These are phyloP conservation scores for Campoletis sonorensis DNA, from an alignment of 1,140 invertebrate species.

Conservation along the genomic window DNA sequence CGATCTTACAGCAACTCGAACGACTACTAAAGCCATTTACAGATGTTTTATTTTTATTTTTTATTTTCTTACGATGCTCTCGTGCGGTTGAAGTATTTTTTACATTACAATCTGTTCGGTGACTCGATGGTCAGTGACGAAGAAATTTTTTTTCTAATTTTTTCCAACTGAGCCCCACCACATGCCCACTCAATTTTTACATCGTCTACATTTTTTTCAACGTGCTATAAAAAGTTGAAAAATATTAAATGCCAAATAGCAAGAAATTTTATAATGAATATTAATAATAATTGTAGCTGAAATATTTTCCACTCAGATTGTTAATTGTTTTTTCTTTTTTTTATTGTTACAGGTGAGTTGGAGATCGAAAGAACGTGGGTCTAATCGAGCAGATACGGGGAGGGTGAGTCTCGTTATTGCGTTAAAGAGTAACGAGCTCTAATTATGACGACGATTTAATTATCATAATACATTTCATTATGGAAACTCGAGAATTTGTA, in stretches of 20 bases:
- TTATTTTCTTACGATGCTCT: constrained; percentile 10
- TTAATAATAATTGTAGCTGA: neutral
- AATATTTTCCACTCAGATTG: neutral
- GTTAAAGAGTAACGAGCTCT: constrained; percentile 35
- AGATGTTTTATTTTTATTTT: no score
- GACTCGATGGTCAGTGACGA: neutral
- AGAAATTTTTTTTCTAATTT: neutral
- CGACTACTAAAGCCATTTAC: neutral
- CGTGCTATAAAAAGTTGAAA: neutral
- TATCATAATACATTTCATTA: no score
- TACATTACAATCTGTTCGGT: neutral
- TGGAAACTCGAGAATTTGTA: no score
- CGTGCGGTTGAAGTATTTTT: neutral
- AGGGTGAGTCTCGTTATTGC: constrained; percentile 65
- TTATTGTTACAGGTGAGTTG: constrained; percentile 71
- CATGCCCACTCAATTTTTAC: neutral
- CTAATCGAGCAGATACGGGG: constrained; percentile 61
- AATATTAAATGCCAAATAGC: no score
- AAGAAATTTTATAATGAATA: neutral
- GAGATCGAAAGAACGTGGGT: constrained; percentile 65
- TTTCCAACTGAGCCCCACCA: neutral
- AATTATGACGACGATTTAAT: constrained; percentile 17
- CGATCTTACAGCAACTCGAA: constrained; percentile 21
- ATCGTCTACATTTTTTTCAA: neutral
- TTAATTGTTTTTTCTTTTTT: constrained; percentile 36